phyloP scores from a whole-genome alignment of 2,113 vertebrate species.

The Oreochromis spilurus region DNA sequence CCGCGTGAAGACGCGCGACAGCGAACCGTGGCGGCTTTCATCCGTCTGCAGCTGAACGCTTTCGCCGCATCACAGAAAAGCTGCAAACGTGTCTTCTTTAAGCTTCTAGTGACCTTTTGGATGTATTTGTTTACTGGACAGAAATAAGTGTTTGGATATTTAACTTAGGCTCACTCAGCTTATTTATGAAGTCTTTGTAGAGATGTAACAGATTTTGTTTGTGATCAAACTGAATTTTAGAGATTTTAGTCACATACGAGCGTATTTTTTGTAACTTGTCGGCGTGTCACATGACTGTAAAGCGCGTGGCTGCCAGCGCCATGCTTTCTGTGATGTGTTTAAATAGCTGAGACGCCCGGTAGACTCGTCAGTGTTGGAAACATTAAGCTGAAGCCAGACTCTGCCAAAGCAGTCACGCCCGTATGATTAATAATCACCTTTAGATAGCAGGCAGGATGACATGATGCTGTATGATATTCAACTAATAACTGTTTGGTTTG shows the following conservation, averaged over 20 bases:
- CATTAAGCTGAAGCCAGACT: constrained; percentile 2
- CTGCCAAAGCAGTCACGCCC: background rate
- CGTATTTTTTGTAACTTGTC: background rate
- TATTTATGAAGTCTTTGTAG: constrained; percentile 42
- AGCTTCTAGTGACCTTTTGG: constrained; percentile 40
- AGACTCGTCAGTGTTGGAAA: background rate
- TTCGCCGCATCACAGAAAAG: background rate
- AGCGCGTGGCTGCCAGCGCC: background rate
- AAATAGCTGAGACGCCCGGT: background rate
- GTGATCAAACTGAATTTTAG: constrained; percentile 13
- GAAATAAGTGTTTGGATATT: constrained; percentile 39
- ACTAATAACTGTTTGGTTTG: constrained; percentile 26
- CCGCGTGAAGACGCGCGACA: background rate
- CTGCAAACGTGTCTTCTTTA: constrained; percentile 15
- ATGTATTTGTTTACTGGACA: constrained; percentile 38
- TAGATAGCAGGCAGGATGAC: background rate
- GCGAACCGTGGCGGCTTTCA: background rate
- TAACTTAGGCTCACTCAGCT: constrained; percentile 9
- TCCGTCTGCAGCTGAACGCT: constrained; percentile 10
- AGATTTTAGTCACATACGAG: background rate
- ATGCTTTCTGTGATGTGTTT: constrained; percentile 1
- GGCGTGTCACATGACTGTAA: constrained; percentile 21
- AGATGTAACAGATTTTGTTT: background rate
- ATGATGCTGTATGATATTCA: background rate
- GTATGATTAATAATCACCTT: background rate